phyloP scores from a whole-genome alignment of 1,140 invertebrate genomes.

The Leucophenga varia region DNA sequence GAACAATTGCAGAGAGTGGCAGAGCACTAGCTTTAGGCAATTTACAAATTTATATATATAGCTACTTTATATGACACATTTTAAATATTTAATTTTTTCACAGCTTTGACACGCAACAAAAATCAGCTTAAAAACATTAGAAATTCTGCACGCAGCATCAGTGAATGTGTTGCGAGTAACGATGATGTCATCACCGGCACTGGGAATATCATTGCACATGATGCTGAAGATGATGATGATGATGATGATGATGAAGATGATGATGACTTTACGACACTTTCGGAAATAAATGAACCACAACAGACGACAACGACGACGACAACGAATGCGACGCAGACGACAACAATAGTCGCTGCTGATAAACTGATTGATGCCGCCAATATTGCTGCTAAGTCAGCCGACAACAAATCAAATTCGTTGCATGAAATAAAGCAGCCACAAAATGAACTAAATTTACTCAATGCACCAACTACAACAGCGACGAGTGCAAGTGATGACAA shows the following conservation, averaged over 20 bases:
- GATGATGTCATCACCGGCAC: slow-evolving; percentile 23
- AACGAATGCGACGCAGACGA: slow-evolving; percentile 22
- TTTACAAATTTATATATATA: neutral
- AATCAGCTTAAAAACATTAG: slow-evolving; percentile 31
- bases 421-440: slow-evolving; percentile 20
- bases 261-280: slow-evolving; percentile 52
- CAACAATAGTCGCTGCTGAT: slow-evolving; percentile 27
- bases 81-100: too few species aligned
- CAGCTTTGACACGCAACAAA: slow-evolving; percentile 24
- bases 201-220: slow-evolving; percentile 6
- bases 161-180: slow-evolving; percentile 44
- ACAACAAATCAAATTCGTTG: neutral
- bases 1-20: slow-evolving; percentile 25
- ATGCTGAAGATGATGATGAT: slow-evolving; percentile 17
- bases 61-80: too few species aligned
- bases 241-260: slow-evolving; percentile 38
- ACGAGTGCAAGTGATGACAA: slow-evolving; percentile 46
- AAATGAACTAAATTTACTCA: slow-evolving; percentile 34
- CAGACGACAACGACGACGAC: slow-evolving; percentile 27
- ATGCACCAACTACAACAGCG: too few species aligned
- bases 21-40: neutral
- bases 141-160: slow-evolving; percentile 49
- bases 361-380: slow-evolving; percentile 47
- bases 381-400: slow-evolving; percentile 10
- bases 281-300: slow-evolving; percentile 55